A percentile compares a stretch with the other conserved stretches of the same genome.
Conservation (phyloP, 2,888 invertebrate species). For the Salpingus planirostris region DNA sequence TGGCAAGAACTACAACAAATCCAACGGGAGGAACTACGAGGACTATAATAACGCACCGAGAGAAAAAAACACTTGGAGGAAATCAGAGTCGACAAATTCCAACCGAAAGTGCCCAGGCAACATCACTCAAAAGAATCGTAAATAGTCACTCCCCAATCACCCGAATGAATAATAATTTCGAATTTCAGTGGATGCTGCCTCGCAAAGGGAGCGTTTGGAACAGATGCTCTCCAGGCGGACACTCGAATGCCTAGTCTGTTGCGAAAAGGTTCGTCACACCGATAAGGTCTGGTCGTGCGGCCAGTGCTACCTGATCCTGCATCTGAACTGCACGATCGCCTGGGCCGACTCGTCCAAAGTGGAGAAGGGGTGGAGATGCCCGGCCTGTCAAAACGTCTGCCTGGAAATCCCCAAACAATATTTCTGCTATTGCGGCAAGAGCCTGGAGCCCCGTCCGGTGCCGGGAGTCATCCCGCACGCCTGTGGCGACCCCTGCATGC, state of each 20-base stretch:
- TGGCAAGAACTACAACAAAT: constrained; percentile 15
- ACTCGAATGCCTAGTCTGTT: constrained; percentile 92
- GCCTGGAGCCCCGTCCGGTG: constrained; percentile 64
- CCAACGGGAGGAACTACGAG: too few relatives aligned
- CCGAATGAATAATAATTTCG: too few relatives aligned
- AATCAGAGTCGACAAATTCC: too few relatives aligned
- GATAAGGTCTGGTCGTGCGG: constrained; percentile 86
- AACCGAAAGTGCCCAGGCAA: too few relatives aligned
- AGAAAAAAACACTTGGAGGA: too few relatives aligned
- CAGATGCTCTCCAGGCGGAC: constrained; percentile 74
- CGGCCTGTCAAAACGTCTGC: constrained; percentile 84
- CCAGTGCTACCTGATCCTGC: constrained; percentile 88
- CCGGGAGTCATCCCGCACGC: constrained; percentile 78
- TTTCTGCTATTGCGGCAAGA: constrained; percentile 83
- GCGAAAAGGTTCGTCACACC: constrained; percentile 70
- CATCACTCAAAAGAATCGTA: too few relatives aligned
- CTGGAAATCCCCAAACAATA: constrained; percentile 69
- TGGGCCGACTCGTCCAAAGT: constrained; percentile 80
- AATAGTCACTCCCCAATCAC: too few relatives aligned
- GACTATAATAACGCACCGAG: too few relatives aligned
- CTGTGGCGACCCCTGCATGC: constrained; percentile 82
- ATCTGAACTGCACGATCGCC: constrained; percentile 79
- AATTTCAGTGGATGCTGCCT: constrained; percentile 49
- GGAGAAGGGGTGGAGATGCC: constrained; percentile 88
- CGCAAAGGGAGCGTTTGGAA: constrained; percentile 75